These are phyloP conservation scores for Ceyx margarethae DNA, from an alignment of 2,113 vertebrate genomes.

Conservation along the genomic window DNA sequence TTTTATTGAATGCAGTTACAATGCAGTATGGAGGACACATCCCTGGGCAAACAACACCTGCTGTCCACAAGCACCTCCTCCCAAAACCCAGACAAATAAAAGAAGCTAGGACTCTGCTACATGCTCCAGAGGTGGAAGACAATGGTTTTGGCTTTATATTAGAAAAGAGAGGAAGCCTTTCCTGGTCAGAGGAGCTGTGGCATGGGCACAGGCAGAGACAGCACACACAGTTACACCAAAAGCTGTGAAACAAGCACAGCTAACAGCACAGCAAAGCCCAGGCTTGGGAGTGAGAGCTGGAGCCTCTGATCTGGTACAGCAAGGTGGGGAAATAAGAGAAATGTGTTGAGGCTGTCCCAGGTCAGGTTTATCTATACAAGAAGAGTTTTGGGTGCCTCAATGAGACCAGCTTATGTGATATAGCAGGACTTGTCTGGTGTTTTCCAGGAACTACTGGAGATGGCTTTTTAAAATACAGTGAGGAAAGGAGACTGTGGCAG, in stretches of 20 bases:
- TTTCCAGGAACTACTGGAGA: not conserved
- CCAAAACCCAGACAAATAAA: not conserved
- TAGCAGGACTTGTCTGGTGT: not conserved
- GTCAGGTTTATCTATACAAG: not conserved
- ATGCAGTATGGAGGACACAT: not conserved
- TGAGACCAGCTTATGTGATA: not conserved
- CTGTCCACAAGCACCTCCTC: not conserved
- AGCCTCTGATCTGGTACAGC: not conserved
- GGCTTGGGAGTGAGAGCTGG: not conserved
- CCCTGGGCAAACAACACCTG: not conserved
- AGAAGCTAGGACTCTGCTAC: not conserved
- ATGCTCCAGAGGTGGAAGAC: not conserved
- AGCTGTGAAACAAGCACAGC: not conserved
- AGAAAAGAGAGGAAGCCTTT: not conserved
- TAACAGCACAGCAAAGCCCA: not conserved
- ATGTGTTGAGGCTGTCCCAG: not conserved
- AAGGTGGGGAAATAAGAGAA: not conserved
- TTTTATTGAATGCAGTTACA: conserved; percentile 50
- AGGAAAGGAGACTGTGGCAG: not conserved
- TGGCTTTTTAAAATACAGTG: not conserved
- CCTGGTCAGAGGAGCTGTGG: not conserved
- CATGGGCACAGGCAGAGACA: not conserved
- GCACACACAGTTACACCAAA: not conserved
- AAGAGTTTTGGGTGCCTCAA: not conserved
- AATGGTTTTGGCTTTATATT: not conserved